Evolutionary conservation across 2,113 vertebrate species (phyloP).

Genomic region (Upupa epops): DNA sequence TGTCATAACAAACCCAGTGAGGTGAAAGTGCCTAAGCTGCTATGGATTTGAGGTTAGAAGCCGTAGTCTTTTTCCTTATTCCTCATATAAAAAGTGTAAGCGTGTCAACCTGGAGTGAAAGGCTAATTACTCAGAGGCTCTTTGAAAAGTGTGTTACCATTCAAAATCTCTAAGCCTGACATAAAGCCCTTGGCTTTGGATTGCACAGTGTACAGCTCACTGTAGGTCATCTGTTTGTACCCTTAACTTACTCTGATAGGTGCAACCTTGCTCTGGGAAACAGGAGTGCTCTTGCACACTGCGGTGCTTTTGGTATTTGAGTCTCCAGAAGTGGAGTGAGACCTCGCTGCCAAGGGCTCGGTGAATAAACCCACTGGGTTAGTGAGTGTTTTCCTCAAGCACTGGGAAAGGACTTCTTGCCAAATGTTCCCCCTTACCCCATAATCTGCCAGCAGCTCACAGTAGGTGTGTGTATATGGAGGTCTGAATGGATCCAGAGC

Average conservation of each 20-base stretch:
- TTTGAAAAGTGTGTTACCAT: slow-evolving; percentile 47
- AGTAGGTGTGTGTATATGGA: not conserved
- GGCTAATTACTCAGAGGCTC: slow-evolving; percentile 60
- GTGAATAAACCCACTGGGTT: not conserved
- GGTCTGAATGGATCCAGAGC: not conserved
- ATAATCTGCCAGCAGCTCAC: not conserved
- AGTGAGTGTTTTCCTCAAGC: not conserved
- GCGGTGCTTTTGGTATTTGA: not conserved
- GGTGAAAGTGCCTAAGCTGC: slow-evolving; percentile 48
- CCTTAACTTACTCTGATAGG: not conserved
- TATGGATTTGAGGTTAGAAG: slow-evolving; percentile 48
- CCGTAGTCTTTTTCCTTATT: slow-evolving; percentile 45
- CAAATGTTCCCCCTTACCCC: not conserved
- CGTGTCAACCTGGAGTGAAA: slow-evolving; percentile 38
- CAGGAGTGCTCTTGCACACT: not conserved
- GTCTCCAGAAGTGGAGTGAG: not conserved
- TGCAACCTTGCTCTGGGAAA: slow-evolving; percentile 11
- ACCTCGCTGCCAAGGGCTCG: not conserved
- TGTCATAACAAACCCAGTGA: slow-evolving; percentile 50
- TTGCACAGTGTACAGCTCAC: not conserved
- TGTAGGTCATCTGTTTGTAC: slow-evolving; percentile 32
- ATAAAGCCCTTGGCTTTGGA: slow-evolving; percentile 57
- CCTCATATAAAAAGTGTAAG: slow-evolving; percentile 44
- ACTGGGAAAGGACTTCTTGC: not conserved
- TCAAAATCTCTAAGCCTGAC: slow-evolving; percentile 53